Conservation (phyloP, 1,140 invertebrate genomes). For the Episyrphus balteatus region DNA sequence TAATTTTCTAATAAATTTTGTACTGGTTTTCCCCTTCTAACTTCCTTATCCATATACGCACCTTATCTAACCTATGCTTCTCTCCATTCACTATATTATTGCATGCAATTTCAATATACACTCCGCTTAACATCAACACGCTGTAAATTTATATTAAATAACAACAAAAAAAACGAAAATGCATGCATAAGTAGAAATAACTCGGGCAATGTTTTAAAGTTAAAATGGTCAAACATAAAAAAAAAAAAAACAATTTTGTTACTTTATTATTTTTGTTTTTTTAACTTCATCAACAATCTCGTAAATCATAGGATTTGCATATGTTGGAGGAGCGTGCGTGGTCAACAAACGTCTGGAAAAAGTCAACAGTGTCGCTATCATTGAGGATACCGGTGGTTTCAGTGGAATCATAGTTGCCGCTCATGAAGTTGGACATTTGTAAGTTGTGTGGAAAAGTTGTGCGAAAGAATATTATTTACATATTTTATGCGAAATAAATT, state of each 20-base stretch:
- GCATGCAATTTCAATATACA: no score
- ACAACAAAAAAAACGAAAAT: conserved; percentile 14
- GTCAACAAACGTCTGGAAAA: conserved; percentile 92
- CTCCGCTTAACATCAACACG: no score
- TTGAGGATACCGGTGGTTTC: conserved; percentile 92
- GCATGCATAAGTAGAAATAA: conserved; percentile 4
- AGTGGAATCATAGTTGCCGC: conserved; percentile 93
- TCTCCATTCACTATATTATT: no score
- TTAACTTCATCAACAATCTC: neutral
- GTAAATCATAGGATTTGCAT: conserved; percentile 71
- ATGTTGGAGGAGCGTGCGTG: conserved; percentile 90
- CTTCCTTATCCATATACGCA: no score
- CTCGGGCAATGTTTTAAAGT: conserved; percentile 17
- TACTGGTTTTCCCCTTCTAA: neutral
- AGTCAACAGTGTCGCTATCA: conserved; percentile 92
- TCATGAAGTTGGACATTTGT: conserved; percentile 94
- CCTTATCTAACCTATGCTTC: no score
- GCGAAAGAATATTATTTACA: neutral
- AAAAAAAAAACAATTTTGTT: no score
- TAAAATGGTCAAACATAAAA: conserved; percentile 2
- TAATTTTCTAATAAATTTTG: conserved; percentile 5
- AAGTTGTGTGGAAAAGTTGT: conserved; percentile 47
- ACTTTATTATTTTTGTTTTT: no score
- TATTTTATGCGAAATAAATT: neutral
- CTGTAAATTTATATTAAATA: neutral